Base-by-base conservation (phyloP, 2,113 vertebrate genomes). In the Notechis scutatus region DNA sequence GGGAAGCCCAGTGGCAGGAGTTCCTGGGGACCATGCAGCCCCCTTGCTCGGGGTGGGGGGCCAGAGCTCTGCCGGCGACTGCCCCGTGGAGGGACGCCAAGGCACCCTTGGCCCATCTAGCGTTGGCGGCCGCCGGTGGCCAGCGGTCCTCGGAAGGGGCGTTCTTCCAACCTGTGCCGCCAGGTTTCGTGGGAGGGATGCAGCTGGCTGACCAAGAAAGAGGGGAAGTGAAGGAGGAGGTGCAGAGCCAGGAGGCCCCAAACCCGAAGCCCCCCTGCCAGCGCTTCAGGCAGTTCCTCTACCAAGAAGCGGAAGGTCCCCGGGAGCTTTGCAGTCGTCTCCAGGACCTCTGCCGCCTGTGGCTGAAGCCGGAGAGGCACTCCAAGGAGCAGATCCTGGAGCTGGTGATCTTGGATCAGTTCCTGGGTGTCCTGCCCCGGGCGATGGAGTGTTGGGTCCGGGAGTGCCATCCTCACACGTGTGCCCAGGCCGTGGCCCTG, bases 381-480 rank as follows among this genome's bases (percentile, higher is more conserved):
- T 96, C 95, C 55, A 97, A 96, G 88, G 96, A 96, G 85, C 96
- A 97, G 90, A 97, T 97, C 91, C 89, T 97, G 92, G 96, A 97
- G 93, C 92, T 96, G 89, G 93, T 97, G 21, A 95, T 96, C 47
- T 69, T 97, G 93, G 97, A 97, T 92, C 97, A 97, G 39, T 97
- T 97, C 87, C 94, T 97, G 88, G 96, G 93, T 0, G 95, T 97
- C 87, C 93, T 96, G 57, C 96, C 97, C 85, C 94, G 85, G 0
- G 96, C 96, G 61, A 96, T 97, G 94, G 94, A 96, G 95, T 93
- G 94, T 87, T 97, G 96, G 96, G 96, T 97, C 90, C 93, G 95
- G 93, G 96, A 97, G 87, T 95, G 96, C 54, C 95, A 94, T 69
- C 97, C 96, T 10, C 95, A 97, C 50, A 97, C 96, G 57, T 96